Evolutionary conservation across 2,113 vertebrate genomes (phyloP).

Genomic region (Clarias gariepinus): DNA sequence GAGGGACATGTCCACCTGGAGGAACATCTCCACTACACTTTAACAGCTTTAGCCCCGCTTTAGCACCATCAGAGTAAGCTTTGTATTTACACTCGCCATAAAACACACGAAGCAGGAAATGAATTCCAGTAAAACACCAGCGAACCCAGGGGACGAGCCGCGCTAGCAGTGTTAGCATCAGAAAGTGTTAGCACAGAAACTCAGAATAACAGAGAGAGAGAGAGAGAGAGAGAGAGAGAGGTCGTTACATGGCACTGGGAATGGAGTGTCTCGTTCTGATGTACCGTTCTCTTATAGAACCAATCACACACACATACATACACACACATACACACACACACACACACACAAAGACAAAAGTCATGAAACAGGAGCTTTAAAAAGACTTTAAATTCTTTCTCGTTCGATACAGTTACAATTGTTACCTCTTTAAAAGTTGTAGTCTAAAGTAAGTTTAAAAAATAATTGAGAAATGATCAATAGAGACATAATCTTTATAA

Average conservation of each 20-base stretch:
- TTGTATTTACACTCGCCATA: not conserved
- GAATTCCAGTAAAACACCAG: not conserved
- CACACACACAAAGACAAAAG: not conserved
- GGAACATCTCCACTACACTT: too few species aligned
- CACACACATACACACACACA: too few species aligned
- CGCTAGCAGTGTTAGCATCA: constrained; percentile 32
- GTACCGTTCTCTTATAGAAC: constrained; percentile 38
- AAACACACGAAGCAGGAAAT: not conserved
- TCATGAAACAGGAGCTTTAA: not conserved
- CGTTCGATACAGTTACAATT: not conserved
- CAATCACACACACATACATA: constrained; percentile 38
- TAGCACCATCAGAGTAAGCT: not conserved
- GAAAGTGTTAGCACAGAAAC: constrained; percentile 15
- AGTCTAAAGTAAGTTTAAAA: not conserved
- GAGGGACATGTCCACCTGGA: too few species aligned
- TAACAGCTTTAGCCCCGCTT: too few species aligned
- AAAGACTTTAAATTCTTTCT: not conserved
- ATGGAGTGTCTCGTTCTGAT: constrained; percentile 33
- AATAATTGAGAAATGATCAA: not conserved
- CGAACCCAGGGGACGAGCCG: not conserved
- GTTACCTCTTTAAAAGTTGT: not conserved
- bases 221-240: constrained; percentile 9
- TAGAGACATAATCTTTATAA: not conserved
- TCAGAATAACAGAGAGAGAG: constrained; percentile 12
- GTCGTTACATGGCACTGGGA: constrained; percentile 48